Conservation (phyloP, 2,888 invertebrate species). For the Ichneumoninae sp. region DNA sequence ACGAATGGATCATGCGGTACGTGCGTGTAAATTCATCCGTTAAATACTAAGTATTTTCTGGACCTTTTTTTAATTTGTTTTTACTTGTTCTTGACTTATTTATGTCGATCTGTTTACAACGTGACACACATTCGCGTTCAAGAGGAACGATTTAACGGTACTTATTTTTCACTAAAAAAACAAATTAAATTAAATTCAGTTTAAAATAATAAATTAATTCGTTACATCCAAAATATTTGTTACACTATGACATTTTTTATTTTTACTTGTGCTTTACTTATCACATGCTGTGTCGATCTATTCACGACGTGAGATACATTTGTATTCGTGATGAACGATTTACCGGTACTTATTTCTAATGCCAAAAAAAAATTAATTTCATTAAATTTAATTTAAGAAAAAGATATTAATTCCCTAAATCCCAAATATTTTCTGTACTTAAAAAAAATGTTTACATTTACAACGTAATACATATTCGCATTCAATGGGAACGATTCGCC, state of each 20-base stretch:
- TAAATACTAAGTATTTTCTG: not conserved
- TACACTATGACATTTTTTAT: too few species aligned
- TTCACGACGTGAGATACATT: not conserved
- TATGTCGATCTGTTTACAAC: not conserved
- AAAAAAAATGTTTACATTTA: not conserved
- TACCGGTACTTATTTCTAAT: not conserved
- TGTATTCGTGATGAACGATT: not conserved
- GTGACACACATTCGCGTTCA: not conserved
- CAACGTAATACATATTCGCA: not conserved
- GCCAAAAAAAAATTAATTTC: not conserved
- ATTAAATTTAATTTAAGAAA: not conserved
- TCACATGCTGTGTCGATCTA: not conserved
- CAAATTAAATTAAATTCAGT: not conserved
- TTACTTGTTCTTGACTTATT: not conserved
- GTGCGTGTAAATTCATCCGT: not conserved
- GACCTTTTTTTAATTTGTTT: not conserved
- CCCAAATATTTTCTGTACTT: not conserved
- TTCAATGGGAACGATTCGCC: not conserved
- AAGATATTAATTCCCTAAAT: not conserved
- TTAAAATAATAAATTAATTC: too few species aligned
- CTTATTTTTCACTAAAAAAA: not conserved
- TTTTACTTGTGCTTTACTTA: not conserved
- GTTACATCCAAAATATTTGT: too few species aligned
- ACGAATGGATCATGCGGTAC: constrained; percentile 10
- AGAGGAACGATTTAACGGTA: not conserved